Conservation (phyloP, 1,140 invertebrate species). For the Apocrypta bakeri region DNA sequence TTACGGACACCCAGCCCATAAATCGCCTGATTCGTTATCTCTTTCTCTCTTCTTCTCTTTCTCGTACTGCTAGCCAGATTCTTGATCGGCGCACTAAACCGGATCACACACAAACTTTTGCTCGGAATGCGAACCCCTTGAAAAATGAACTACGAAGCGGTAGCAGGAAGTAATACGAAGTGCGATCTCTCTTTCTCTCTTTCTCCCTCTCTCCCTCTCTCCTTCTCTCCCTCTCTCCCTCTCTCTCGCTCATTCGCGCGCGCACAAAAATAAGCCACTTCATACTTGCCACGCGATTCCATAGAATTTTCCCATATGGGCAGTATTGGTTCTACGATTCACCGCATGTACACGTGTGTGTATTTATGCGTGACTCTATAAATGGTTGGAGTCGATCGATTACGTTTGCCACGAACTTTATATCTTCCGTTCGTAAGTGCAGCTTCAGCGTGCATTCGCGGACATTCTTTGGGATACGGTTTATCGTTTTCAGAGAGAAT, state of each 20-base stretch:
- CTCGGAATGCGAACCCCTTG: slow-evolving; percentile 40
- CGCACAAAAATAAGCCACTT: slow-evolving; percentile 51
- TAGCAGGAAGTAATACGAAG: slow-evolving; percentile 47
- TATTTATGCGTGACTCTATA: slow-evolving; percentile 53
- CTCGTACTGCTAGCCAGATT: background rate
- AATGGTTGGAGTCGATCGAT: slow-evolving; percentile 55
- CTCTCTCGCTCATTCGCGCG: too few relatives aligned
- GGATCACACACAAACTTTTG: slow-evolving; percentile 40
- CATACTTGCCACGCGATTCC: slow-evolving; percentile 44
- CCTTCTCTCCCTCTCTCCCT: too few relatives aligned
- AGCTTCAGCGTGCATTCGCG: slow-evolving; percentile 34
- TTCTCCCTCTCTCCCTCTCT: too few relatives aligned
- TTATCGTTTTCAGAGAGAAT: background rate
- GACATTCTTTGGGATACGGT: slow-evolving; percentile 6
- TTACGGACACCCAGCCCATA: background rate
- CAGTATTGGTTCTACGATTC: slow-evolving; percentile 55
- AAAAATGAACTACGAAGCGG: slow-evolving; percentile 31
- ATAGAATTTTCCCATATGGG: slow-evolving; percentile 63
- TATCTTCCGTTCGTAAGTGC: background rate
- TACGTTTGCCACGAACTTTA: slow-evolving; percentile 29
- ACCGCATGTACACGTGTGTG: slow-evolving; percentile 43
- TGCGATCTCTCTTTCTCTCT: slow-evolving; percentile 49
- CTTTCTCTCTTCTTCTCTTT: too few relatives aligned
- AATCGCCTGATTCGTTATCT: background rate
- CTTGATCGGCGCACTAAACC: background rate